Base-by-base conservation (phyloP, 1,140 invertebrate genomes). In the Marisa cornuarietis region DNA sequence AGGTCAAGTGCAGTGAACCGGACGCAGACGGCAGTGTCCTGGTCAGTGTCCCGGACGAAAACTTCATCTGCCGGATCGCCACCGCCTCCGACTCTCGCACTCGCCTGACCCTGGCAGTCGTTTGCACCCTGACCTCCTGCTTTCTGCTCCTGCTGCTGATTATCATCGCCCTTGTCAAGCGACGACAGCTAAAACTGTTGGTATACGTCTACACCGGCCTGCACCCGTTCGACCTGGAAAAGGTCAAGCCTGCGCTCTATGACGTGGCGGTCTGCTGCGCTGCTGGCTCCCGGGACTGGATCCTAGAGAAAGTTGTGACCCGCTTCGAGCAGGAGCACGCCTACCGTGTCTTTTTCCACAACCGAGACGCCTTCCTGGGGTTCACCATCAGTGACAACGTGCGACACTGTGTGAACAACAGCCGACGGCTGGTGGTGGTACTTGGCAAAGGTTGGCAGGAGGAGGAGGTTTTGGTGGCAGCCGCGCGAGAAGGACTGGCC, bases 181-280 rank as follows among this genome's bases (percentile, higher is more conserved):
- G 85, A 22, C 54, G 84, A 18, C 83, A 85, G 54, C 63, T 84
- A 4, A 87, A 87, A 61, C 84, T 87, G 8, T 69, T 85, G 18
- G 42, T 87, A 22, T 87, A 84, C 54, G 81, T 87, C 13, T 85
- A 87, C 76, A 84, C 85, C 24, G 85, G 85, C 8, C 62, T 86
- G 31, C 86, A 85, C 78, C 86, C 86, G 42, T 87, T 87, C 72
- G 86, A 87, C 81, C 82, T 81, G 24, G 84, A 86, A 58, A 78
- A 81, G 68, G 79, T 49, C 3, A 18, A 69, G 1, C 61, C 76
- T 2, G 82, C 84, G 66, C 61, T 81, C 9, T 83, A 85, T 73
- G 85, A 86, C 71, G 82, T 80, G 61, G 78, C 83, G 16, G 76
- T 87, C 52, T 76, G 84, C 26, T 85, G 85, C 78, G 78, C 81